Percentiles rank a stretch among this genome's conserved stretches.
Evolutionary conservation across 1,140 invertebrate species (phyloP).

Genomic region (Hydropsyche tenuis): DNA sequence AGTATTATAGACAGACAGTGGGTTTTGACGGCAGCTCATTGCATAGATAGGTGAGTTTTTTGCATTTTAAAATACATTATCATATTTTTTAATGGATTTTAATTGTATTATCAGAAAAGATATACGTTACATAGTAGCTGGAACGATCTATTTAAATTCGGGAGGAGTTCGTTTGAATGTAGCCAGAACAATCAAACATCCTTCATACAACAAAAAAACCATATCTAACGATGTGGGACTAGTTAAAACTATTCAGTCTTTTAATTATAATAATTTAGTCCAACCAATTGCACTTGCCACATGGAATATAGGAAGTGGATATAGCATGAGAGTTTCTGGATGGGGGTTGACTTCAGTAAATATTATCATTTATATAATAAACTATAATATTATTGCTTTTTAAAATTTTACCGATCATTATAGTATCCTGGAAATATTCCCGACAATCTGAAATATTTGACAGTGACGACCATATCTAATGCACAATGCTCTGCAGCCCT

Average conservation of each 20-base stretch:
- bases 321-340: background rate
- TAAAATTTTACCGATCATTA: too few species aligned
- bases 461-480: background rate
- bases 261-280: background rate
- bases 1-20: constrained; percentile 58
- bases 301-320: background rate
- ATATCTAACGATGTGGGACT: background rate
- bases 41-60: constrained; percentile 49
- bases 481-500: background rate
- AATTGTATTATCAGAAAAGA: background rate
- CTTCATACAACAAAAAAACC: background rate
- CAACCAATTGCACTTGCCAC: background rate
- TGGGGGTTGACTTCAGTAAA: constrained; percentile 6
- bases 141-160: background rate
- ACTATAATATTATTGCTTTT: background rate
- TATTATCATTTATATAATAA: background rate
- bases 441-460: background rate
- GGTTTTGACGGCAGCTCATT: constrained; percentile 66
- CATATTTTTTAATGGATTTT: background rate
- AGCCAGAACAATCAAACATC: background rate
- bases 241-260: background rate
- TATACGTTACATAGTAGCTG: background rate
- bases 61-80: background rate
- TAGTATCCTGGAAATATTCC: background rate
- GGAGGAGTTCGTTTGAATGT: background rate